Evolutionary conservation across 2,888 invertebrate species (phyloP).

Genomic region (Ophraella communa): DNA sequence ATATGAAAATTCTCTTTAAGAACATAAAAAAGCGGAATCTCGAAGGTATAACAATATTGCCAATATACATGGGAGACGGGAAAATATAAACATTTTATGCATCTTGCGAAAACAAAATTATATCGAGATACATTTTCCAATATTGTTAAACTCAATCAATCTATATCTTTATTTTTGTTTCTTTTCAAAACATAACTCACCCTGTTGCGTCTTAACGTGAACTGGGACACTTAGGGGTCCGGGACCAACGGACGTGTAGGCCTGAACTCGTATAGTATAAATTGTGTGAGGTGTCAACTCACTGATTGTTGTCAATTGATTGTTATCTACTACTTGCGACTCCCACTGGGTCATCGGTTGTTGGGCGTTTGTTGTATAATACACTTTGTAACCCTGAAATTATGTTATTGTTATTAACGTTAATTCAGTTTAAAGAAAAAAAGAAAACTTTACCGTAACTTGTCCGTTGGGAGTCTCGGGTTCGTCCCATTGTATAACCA

Average conservation of each 20-base stretch:
- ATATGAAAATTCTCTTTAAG: too few species aligned
- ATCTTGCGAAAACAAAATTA: too few species aligned
- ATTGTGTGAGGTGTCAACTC: constrained; percentile 91
- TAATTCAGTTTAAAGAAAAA: background rate
- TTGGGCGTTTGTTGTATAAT: constrained; percentile 90
- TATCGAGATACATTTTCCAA: too few species aligned
- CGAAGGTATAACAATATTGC: too few species aligned
- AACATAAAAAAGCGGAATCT: too few species aligned
- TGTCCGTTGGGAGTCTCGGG: constrained; percentile 97
- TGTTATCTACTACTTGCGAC: constrained; percentile 92
- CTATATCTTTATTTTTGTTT: too few species aligned
- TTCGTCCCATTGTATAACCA: constrained; percentile 98
- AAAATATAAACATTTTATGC: too few species aligned
- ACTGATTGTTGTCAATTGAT: constrained; percentile 89
- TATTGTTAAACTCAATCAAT: too few species aligned
- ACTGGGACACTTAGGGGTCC: constrained; percentile 95
- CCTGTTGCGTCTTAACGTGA: constrained; percentile 98
- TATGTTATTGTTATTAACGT: background rate
- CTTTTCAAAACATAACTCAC: too few species aligned
- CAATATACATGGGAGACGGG: too few species aligned
- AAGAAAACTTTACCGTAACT: constrained; percentile 79
- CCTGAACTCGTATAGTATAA: constrained; percentile 93
- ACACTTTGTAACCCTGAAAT: constrained; percentile 94
- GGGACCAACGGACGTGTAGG: constrained; percentile 92
- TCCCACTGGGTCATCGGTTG: constrained; percentile 90